Evolutionary conservation across 1,140 invertebrate genomes (phyloP).

Genomic region (Drosophila biarmipes): DNA sequence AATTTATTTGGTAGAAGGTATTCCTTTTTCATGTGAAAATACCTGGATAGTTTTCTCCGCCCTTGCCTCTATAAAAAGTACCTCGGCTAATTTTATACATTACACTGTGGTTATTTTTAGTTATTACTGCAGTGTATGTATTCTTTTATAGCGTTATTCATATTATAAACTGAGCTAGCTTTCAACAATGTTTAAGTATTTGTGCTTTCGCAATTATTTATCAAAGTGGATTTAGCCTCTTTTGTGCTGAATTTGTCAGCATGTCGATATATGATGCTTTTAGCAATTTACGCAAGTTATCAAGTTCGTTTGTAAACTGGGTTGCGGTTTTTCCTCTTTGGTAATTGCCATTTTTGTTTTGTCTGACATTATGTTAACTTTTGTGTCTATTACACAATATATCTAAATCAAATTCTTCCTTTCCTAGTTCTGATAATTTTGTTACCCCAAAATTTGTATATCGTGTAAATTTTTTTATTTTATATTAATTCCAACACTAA

Average conservation of each 20-base stretch:
- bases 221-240: not conserved
- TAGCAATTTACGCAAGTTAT: not conserved
- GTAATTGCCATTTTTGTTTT: no score
- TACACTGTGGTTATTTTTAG: not conserved
- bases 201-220: not conserved
- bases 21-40: no score
- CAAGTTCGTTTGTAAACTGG: not conserved
- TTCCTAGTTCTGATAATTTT: not conserved
- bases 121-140: not conserved
- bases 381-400: not conserved
- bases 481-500: no score
- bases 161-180: no score
- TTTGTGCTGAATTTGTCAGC: slow-evolving; percentile 2
- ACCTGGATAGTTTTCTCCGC: no score
- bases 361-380: not conserved
- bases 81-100: no score
- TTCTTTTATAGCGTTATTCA: not conserved
- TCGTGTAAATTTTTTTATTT: not conserved
- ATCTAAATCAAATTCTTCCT: not conserved
- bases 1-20: no score
- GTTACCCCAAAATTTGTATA: not conserved
- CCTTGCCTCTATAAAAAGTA: no score
- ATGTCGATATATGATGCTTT: not conserved
- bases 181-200: not conserved
- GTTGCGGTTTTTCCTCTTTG: not conserved